Conservation (phyloP, 1,140 invertebrate species). For the Marisa cornuarietis region DNA sequence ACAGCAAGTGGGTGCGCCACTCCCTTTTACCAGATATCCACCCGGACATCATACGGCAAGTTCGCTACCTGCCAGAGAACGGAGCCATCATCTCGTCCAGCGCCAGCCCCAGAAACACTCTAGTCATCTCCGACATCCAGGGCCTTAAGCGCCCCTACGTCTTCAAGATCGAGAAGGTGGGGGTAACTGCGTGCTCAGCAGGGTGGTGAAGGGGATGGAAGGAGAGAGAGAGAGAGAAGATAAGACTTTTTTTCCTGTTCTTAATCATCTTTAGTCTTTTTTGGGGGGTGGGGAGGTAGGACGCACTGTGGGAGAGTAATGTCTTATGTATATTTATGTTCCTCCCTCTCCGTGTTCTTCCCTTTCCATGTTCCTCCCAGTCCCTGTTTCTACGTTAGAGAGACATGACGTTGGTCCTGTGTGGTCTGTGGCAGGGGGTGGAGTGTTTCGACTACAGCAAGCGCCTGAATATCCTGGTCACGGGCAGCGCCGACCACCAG, state of each 20-base stretch:
- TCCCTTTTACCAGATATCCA: slow-evolving; percentile 45
- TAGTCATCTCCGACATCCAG: slow-evolving; percentile 59
- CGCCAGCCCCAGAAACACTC: slow-evolving; percentile 51
- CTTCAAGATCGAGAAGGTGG: slow-evolving; percentile 52
- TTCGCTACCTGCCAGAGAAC: slow-evolving; percentile 61
- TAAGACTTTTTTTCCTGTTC: too few species aligned
- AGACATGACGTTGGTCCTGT: too few species aligned
- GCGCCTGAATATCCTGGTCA: slow-evolving; percentile 60
- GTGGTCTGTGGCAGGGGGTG: slow-evolving; percentile 49
- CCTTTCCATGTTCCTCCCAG: too few species aligned
- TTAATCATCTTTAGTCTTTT: too few species aligned
- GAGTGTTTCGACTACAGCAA: slow-evolving; percentile 64
- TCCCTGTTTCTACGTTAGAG: too few species aligned
- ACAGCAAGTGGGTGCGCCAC: slow-evolving; percentile 51
- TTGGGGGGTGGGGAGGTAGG: too few species aligned
- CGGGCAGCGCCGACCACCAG: slow-evolving; percentile 78
- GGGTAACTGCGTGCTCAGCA: too few species aligned
- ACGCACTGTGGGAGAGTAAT: too few species aligned
- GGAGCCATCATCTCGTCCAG: slow-evolving; percentile 60
- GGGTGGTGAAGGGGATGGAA: too few species aligned
- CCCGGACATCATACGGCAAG: slow-evolving; percentile 57
- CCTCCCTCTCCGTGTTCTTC: too few species aligned
- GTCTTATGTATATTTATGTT: too few species aligned
- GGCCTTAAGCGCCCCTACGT: slow-evolving; percentile 61
- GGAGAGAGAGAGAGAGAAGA: too few species aligned